phyloP scores from a whole-genome alignment of 2,113 vertebrate genomes.

The Forbesichthys agassizii region DNA sequence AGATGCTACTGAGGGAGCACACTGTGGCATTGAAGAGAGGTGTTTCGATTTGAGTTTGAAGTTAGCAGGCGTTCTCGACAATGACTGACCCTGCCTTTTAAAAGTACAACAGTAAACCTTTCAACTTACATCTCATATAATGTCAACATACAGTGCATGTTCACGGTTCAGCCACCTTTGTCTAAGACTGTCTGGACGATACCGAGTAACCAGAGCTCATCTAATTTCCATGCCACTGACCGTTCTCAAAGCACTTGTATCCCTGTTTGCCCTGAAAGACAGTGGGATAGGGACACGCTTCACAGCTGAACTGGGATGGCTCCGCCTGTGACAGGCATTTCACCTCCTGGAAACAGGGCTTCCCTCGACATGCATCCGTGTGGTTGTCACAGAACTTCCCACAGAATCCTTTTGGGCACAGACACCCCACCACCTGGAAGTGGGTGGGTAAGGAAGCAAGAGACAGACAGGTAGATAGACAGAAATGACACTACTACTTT shows the following conservation, averaged over 20 bases:
- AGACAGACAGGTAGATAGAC: neutral
- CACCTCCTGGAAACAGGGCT: conserved; percentile 77
- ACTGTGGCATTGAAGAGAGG: too few relatives aligned
- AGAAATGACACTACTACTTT: neutral
- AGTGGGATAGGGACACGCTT: conserved; percentile 68
- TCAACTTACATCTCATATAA: too few relatives aligned
- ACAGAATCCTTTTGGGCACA: conserved; percentile 73
- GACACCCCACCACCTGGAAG: conserved; percentile 76
- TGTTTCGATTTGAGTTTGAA: too few relatives aligned
- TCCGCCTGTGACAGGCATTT: conserved; percentile 52
- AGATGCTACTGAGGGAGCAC: too few relatives aligned
- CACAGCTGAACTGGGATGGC: conserved; percentile 68
- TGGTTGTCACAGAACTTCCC: conserved; percentile 73
- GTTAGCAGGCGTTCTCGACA: too few relatives aligned
- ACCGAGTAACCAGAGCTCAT: too few relatives aligned
- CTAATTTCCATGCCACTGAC: conserved; percentile 48
- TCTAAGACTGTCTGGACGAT: too few relatives aligned
- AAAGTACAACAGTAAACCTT: too few relatives aligned
- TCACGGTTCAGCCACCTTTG: too few relatives aligned
- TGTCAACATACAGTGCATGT: too few relatives aligned
- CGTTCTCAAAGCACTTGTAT: conserved; percentile 82
- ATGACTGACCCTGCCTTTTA: too few relatives aligned
- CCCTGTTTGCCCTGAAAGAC: conserved; percentile 62
- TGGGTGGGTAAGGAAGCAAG: neutral
- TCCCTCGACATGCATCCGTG: conserved; percentile 68